phyloP scores from a whole-genome alignment of 2,797 vertebrate species.

The Cryptoprocta ferox region DNA sequence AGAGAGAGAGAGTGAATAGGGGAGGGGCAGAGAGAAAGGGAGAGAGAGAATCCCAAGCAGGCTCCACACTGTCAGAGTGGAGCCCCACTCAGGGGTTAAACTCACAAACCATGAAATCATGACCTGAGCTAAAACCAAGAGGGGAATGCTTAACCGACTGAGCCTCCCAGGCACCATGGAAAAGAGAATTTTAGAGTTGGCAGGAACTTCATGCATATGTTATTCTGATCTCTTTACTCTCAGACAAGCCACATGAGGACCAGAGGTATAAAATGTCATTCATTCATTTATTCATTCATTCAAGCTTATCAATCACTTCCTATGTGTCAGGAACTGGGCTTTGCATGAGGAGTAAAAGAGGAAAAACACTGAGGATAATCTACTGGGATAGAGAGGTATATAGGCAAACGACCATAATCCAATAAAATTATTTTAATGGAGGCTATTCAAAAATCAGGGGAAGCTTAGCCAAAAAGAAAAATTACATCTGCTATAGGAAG shows the following conservation, averaged over 20 bases:
- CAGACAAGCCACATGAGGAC: background rate
- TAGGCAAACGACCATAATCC: background rate
- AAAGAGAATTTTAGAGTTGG: background rate
- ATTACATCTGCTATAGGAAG: background rate
- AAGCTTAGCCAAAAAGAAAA: background rate
- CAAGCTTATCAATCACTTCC: background rate
- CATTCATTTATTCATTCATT: background rate
- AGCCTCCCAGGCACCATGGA: background rate
- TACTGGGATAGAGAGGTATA: background rate
- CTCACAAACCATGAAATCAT: too few relatives aligned
- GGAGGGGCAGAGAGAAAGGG: too few relatives aligned
- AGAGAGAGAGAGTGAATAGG: too few relatives aligned
- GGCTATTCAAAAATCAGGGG: background rate
- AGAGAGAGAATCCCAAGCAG: too few relatives aligned
- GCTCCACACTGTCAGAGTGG: too few relatives aligned
- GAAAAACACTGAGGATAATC: background rate
- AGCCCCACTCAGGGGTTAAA: too few relatives aligned
- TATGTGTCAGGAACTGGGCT: background rate
- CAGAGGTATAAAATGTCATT: background rate
- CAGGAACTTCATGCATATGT: background rate
- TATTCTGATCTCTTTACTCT: constrained; percentile 24
- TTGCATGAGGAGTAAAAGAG: background rate
- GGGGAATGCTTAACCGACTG: too few relatives aligned
- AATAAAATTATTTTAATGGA: background rate
- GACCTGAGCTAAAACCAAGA: too few relatives aligned